phyloP scores from a whole-genome alignment of 2,113 vertebrate genomes.

The Cyprinodon tularosa region DNA sequence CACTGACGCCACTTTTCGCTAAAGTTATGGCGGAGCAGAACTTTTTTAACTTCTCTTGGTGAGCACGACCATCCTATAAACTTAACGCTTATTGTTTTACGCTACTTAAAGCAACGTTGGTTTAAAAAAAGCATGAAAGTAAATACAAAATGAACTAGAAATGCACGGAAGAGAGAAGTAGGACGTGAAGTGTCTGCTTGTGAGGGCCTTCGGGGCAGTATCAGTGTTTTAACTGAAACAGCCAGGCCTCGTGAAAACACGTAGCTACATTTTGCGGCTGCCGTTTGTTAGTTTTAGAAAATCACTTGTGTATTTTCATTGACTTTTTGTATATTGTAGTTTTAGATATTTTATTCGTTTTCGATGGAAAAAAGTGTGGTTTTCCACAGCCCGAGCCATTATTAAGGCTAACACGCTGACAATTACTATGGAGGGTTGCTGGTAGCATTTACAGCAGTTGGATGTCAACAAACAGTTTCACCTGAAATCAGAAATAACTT shows the following conservation, averaged over 20 bases:
- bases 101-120: background rate
- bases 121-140: too few relatives aligned
- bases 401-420: background rate
- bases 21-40: constrained; percentile 83
- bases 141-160: background rate
- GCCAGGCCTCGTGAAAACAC: constrained; percentile 35
- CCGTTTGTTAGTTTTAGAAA: background rate
- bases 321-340: background rate
- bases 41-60: constrained; percentile 79
- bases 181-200: constrained; percentile 37
- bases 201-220: constrained; percentile 48
- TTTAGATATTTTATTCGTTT: background rate
- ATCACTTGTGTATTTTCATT: background rate
- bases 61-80: constrained; percentile 59
- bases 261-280: background rate
- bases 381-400: background rate
- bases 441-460: background rate
- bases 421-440: background rate
- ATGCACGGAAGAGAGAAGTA: background rate
- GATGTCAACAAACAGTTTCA: background rate
- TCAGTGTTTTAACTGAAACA: constrained; percentile 33
- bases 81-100: background rate
- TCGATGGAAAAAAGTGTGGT: background rate
- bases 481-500: background rate
- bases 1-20: constrained; percentile 79